phyloP scores from a whole-genome alignment of 30 jellyfish, hydroid and myxozoan species.

The Aurelia sp. region DNA sequence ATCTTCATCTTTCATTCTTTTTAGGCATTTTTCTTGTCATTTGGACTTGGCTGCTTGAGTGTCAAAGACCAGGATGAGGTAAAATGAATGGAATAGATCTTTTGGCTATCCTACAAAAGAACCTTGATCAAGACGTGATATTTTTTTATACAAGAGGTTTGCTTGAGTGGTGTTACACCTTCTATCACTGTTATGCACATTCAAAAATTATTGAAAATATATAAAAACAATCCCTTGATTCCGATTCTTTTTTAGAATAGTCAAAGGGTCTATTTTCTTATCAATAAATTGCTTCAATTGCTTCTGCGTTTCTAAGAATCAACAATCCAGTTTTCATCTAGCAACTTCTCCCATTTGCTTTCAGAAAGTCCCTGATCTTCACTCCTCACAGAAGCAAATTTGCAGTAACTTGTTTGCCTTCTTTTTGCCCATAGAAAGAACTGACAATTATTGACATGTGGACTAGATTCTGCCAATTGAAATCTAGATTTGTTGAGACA shows the following conservation, averaged over 20 bases:
- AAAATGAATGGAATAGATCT: neutral
- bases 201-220: too few relatives aligned
- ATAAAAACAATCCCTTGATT: too few relatives aligned
- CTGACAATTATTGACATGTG: conserved; percentile 68
- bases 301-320: too few relatives aligned
- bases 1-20: neutral
- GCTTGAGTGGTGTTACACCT: too few relatives aligned
- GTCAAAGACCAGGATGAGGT: conserved; percentile 58
- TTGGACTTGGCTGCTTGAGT: conserved; percentile 87
- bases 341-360: too few relatives aligned
- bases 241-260: neutral
- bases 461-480: conserved; percentile 41
- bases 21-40: conserved; percentile 86
- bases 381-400: neutral
- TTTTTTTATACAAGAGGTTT: too few relatives aligned
- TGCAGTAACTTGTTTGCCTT: neutral
- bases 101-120: neutral
- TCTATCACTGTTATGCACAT: neutral
- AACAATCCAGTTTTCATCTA: too few relatives aligned
- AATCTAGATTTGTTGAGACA: conserved; percentile 72
- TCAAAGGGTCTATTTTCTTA: too few relatives aligned
- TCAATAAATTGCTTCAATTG: too few relatives aligned
- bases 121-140: too few relatives aligned
- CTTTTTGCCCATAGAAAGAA: conserved; percentile 8
- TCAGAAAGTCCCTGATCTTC: too few relatives aligned